Evolutionary conservation across 1,140 invertebrate species (phyloP), one percentile per base, ranked within the genome.

Genomic region (Carcinoscorpius rotundicauda): DNA sequence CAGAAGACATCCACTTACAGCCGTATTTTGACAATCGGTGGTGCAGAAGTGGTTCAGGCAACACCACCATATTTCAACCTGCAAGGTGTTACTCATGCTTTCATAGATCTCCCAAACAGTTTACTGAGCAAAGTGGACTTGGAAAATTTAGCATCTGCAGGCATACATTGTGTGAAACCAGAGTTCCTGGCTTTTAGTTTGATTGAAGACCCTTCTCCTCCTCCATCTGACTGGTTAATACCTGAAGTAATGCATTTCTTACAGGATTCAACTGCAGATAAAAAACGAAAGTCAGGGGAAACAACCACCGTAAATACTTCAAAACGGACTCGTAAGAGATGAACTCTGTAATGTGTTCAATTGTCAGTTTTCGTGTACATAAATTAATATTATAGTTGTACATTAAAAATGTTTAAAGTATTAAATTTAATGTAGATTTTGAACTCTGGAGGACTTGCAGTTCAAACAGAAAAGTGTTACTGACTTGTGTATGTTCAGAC

Each of bases 171-270:
- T 64, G 77, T 84, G 8, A 73, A 75, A 51, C 82, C 83, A 3
- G 79, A 82, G 62, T 84, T 79, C 72, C 77, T 85, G 8, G 81
- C 80, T 52, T 78, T 81, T 57, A 78, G 76, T 67, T 74, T 85
- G 4, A 77, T 63, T 55, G 76, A 76, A 69, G 70, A 75, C 29
- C 71, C 73, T 5, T 69, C 74, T 4, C 73, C 78, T 8, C 74
- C 77, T 71, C 74, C 76, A 4, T 74, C 77, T 10, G 76, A 81
- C 5, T 79, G 73, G 8, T 73, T 80, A 5, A 65, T 80, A 81
- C 60, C 62, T 52, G 64, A 69, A 64, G 59, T 56, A 6, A 65
- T 29, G 29, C 29, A 29, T 29, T 29, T 29, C 29, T 29, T 29
- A 29, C 29, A 29, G 29, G 29, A 29, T 29, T 29, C 29, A 29